A percentile compares a stretch with the other conserved stretches of the same genome.
These are phyloP conservation scores for Phenganax stokvisi DNA, from an alignment of 92 coral and sea anemone species.

Conservation along the genomic window DNA sequence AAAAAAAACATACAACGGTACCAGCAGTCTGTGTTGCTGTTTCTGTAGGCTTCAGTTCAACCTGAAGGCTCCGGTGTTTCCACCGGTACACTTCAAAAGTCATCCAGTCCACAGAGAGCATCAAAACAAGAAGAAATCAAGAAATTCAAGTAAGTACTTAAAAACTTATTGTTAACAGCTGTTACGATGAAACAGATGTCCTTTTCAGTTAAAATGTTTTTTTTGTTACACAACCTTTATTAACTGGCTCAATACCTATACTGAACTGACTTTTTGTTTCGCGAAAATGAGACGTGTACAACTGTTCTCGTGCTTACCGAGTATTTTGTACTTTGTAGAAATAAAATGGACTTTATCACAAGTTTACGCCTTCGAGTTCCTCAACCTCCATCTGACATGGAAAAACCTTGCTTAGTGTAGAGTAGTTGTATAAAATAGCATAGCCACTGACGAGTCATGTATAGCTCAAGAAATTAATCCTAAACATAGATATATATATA, in stretches of 20 bases:
- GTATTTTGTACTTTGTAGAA: slow-evolving; percentile 6
- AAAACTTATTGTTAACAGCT: background rate
- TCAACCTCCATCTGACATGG: slow-evolving; percentile 42
- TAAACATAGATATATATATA: background rate
- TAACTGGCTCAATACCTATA: background rate
- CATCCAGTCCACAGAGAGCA: slow-evolving; percentile 21
- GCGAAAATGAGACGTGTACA: background rate
- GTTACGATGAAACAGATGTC: no score
- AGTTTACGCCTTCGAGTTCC: slow-evolving; percentile 42
- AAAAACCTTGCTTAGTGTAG: slow-evolving; percentile 39
- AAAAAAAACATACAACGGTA: no score
- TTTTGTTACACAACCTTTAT: background rate
- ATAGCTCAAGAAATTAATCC: slow-evolving; percentile 4
- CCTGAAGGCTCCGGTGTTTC: slow-evolving; percentile 9
- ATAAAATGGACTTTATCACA: slow-evolving; percentile 41
- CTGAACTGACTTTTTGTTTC: background rate
- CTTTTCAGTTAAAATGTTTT: no score
- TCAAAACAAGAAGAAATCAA: slow-evolving; percentile 35
- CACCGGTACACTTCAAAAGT: background rate
- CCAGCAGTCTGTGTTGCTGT: background rate
- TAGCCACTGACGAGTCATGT: slow-evolving; percentile 7
- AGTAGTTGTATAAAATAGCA: background rate
- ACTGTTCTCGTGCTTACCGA: background rate
- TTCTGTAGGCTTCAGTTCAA: slow-evolving; percentile 22
- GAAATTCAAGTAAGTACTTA: slow-evolving; percentile 11